These are phyloP conservation scores for Pipistrellus pygmaeus DNA, from an alignment of 2,797 vertebrate genomes.

Conservation along the genomic window DNA sequence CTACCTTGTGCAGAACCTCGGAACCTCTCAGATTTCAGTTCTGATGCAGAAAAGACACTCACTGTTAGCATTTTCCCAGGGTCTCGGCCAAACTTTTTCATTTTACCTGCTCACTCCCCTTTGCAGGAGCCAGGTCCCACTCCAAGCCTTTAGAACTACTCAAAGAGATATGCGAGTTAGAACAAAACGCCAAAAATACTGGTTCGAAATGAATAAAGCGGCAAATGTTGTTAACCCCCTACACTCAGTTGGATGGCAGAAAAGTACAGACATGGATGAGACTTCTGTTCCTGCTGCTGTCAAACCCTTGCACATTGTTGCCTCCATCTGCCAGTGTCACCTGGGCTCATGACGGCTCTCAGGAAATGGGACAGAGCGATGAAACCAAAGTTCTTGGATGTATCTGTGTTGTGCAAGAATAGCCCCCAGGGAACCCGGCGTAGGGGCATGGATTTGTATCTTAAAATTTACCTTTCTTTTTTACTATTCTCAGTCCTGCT, in stretches of 20 bases:
- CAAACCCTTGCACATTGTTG: background rate
- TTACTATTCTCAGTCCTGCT: background rate
- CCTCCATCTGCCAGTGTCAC: background rate
- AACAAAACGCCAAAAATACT: background rate
- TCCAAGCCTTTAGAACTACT: constrained; percentile 66
- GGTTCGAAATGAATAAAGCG: constrained; percentile 29
- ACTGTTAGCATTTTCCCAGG: constrained; percentile 88
- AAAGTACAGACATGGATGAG: background rate
- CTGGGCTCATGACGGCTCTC: background rate
- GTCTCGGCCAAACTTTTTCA: constrained; percentile 84
- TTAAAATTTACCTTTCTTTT: background rate
- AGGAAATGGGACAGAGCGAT: background rate
- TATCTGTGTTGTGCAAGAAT: background rate
- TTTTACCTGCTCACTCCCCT: constrained; percentile 80
- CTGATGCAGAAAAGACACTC: constrained; percentile 83
- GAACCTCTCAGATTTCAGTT: constrained; percentile 85
- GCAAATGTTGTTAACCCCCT: background rate
- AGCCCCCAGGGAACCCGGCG: background rate
- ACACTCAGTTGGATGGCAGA: background rate
- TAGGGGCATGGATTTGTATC: background rate
- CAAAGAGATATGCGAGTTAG: background rate
- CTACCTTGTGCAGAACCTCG: constrained; percentile 81
- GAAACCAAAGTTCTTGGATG: background rate
- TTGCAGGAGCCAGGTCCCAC: constrained; percentile 71
- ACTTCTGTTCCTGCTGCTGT: background rate